These are phyloP conservation scores for Coregonus suidteri DNA, from an alignment of 2,797 vertebrate species.

Conservation along the genomic window DNA sequence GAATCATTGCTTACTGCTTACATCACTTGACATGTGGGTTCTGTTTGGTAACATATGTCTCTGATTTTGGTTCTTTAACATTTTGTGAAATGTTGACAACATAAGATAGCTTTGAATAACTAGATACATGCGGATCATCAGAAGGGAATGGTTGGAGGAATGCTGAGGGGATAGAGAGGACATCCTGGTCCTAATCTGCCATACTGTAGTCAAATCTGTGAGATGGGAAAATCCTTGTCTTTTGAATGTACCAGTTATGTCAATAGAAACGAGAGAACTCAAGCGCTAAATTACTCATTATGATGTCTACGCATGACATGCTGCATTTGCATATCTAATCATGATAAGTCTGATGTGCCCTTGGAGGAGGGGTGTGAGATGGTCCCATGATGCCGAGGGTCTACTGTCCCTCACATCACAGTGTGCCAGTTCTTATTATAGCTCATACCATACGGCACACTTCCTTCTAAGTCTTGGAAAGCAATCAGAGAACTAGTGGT, in stretches of 20 bases:
- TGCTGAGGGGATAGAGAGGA: background rate
- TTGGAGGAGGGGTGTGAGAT: background rate
- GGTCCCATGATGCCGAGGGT: background rate
- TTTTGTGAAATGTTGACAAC: too few species aligned
- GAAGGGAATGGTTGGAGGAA: background rate
- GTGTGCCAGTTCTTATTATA: too few species aligned
- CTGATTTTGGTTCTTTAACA: background rate
- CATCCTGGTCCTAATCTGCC: background rate
- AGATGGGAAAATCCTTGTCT: background rate
- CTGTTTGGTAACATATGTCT: background rate
- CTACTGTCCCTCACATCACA: too few species aligned
- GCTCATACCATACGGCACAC: too few species aligned
- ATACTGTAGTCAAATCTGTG: background rate
- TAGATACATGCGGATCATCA: background rate
- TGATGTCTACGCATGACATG: background rate
- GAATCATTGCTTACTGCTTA: background rate
- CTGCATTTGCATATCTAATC: background rate
- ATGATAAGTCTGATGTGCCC: background rate
- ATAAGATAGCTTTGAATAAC: background rate
- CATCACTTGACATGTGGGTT: background rate
- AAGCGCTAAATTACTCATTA: background rate
- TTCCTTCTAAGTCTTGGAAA: too few species aligned
- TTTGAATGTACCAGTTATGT: background rate
- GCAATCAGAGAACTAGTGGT: too few species aligned
- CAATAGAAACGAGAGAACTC: constrained; percentile 1